Conservation (phyloP, 2,797 vertebrate species). For the Semotilus atromaculatus region DNA sequence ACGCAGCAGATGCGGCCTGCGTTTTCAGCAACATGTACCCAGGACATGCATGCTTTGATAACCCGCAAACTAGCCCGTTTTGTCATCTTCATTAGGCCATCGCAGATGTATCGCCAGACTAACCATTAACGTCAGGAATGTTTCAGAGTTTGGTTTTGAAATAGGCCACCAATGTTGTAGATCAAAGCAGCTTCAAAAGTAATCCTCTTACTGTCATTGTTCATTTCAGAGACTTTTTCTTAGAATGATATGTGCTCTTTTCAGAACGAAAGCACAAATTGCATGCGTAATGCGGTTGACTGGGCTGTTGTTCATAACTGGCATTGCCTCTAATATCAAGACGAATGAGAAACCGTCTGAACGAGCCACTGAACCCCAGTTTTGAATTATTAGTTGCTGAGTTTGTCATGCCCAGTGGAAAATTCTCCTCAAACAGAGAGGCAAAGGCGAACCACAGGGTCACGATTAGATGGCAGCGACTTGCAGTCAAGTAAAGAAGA, state of each 20-base stretch:
- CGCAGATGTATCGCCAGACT: slow-evolving; percentile 23
- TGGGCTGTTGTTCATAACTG: slow-evolving; percentile 31
- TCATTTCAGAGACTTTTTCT: slow-evolving; percentile 44
- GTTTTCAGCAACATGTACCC: background rate
- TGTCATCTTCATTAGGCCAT: slow-evolving; percentile 22
- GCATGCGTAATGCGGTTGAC: slow-evolving; percentile 14
- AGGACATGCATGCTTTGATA: slow-evolving; percentile 24
- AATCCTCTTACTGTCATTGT: slow-evolving; percentile 55
- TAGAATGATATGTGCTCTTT: slow-evolving; percentile 15
- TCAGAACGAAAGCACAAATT: slow-evolving; percentile 34
- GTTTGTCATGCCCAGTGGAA: slow-evolving; percentile 36
- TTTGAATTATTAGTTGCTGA: slow-evolving; percentile 26
- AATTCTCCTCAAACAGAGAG: slow-evolving; percentile 30
- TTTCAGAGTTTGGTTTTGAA: slow-evolving; percentile 29
- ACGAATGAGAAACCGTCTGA: background rate
- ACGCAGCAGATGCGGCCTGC: slow-evolving; percentile 48
- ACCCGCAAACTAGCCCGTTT: background rate
- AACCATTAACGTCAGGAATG: slow-evolving; percentile 18
- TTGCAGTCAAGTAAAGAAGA: slow-evolving; percentile 54
- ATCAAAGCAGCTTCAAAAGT: slow-evolving; percentile 56
- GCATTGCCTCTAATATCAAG: slow-evolving; percentile 26
- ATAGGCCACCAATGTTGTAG: slow-evolving; percentile 36
- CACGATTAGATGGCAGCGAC: slow-evolving; percentile 34
- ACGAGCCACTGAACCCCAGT: background rate
- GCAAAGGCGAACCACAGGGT: slow-evolving; percentile 50